Evolutionary conservation across 2,113 vertebrate genomes (phyloP), one percentile per base, ranked within the genome.

Genomic region (Vireo altiloquus): DNA sequence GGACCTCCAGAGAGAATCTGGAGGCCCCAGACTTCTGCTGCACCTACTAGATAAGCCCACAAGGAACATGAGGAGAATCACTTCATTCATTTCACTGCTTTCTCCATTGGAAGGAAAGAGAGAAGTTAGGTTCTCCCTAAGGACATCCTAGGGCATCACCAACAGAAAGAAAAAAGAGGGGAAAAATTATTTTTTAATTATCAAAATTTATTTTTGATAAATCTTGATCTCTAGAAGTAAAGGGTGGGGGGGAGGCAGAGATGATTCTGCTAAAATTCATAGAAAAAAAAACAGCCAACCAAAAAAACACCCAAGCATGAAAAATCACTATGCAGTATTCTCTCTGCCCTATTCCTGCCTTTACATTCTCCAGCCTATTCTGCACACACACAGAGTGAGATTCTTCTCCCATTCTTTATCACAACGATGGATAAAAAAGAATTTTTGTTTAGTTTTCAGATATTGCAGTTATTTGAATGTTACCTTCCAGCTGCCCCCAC

Each of bases 241-340:
- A 44, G 11, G 4, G 8, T 1, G 12, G 42, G 13, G 4, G 2
- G 10, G 8, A 17, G 33, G n/a, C 10, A 31, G 23, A 68, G 4
- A 47, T 27, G 28, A 44, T 60, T 59, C 53, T 65, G 33, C 24
- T 56, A 33, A 82, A 82, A 90, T 16, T 13, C 14, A 53, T 18
- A 19, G 11, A 42, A 39, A 57, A 61, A 13, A 7, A 44, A 10
- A 50, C 50, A 50, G 7, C 4, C 3, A 7, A 35, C 9, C 13
- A 30, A n/a, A 31, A 28, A 15, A 25, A 2, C 15, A 44, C 13
- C 15, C 14, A 27, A 23, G 4, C 17, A 37, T 59, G 44, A 84
- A 93, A 83, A 65, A 64, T 39, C 22, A 63, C 57, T 31, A 9
- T 1, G 4, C 13, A 61, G 24, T 53, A 79, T 53, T 76, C 46